These are phyloP conservation scores for Calcarius lapponicus DNA, from an alignment of 2,797 vertebrate species.

Conservation along the genomic window DNA sequence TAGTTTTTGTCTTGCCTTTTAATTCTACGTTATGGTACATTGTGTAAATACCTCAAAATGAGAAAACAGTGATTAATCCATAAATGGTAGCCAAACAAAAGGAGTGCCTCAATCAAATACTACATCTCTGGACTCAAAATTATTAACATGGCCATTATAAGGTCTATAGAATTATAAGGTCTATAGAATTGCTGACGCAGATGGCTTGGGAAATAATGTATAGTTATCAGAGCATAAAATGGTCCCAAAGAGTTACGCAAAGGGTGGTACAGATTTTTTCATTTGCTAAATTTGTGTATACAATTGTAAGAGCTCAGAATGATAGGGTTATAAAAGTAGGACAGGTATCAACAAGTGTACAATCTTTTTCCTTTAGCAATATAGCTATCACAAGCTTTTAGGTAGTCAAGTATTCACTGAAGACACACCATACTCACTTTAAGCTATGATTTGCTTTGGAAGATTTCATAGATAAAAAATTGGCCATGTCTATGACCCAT, in stretches of 20 bases:
- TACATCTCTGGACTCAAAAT: background rate
- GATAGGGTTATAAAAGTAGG: background rate
- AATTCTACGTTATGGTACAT: slow-evolving; percentile 12
- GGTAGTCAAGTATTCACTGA: background rate
- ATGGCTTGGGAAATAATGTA: background rate
- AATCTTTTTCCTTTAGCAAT: background rate
- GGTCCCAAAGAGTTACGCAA: background rate
- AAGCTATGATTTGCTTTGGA: background rate
- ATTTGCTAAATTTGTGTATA: background rate
- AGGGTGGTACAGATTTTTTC: background rate
- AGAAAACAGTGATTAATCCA: slow-evolving; percentile 13
- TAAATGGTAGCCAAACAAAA: slow-evolving; percentile 5
- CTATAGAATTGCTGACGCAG: background rate
- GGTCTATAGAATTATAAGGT: background rate
- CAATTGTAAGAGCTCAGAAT: background rate
- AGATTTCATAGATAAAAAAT: background rate
- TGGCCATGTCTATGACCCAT: background rate
- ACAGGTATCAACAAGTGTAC: background rate
- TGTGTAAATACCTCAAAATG: background rate
- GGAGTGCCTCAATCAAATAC: background rate
- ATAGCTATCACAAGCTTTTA: background rate
- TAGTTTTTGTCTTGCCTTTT: background rate
- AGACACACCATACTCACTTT: background rate
- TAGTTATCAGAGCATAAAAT: background rate
- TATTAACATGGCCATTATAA: background rate